Percentiles rank a stretch among this genome's conserved stretches.
Conservation (phyloP, 2,888 invertebrate species). For the Lobophora halterata region DNA sequence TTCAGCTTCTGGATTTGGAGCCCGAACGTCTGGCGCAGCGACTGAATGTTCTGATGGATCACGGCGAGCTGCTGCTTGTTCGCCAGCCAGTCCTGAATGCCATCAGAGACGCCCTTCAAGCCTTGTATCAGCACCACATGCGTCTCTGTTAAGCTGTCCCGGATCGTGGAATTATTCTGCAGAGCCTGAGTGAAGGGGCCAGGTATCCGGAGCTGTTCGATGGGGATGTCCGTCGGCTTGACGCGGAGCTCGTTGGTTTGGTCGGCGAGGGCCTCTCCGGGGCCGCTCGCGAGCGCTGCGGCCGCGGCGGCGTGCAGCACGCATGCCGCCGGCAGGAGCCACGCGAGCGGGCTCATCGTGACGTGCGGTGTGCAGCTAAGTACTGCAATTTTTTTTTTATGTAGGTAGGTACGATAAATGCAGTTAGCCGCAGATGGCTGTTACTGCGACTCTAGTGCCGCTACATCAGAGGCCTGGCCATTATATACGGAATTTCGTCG, state of each 20-base stretch:
- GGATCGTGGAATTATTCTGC: conserved; percentile 43
- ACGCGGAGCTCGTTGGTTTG: conserved; percentile 30
- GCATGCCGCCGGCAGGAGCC: conserved; percentile 49
- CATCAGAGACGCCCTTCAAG: conserved; percentile 48
- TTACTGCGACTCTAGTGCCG: too few relatives aligned
- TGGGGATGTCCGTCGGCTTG: conserved; percentile 52
- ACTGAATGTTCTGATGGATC: conserved; percentile 51
- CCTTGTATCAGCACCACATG: conserved; percentile 45
- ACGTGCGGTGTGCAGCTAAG: conserved; percentile 38
- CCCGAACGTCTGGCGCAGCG: conserved; percentile 49
- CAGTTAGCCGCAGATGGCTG: too few relatives aligned
- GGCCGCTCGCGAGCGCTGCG: conserved; percentile 49
- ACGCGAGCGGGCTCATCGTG: conserved; percentile 67
- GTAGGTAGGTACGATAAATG: too few relatives aligned
- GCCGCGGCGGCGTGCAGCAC: conserved; percentile 55
- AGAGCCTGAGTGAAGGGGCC: conserved; percentile 49
- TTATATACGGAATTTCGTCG: too few relatives aligned
- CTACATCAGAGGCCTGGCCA: too few relatives aligned
- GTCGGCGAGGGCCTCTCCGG: conserved; percentile 40
- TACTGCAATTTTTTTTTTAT: too few relatives aligned
- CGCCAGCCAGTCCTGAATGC: conserved; percentile 49
- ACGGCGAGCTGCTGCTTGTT: conserved; percentile 48
- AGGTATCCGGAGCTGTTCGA: conserved; percentile 62
- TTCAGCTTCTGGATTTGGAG: conserved; percentile 56
- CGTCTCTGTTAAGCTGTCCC: conserved; percentile 50